phyloP scores from a whole-genome alignment of 2,888 invertebrate species.

The Penaeus monodon region DNA sequence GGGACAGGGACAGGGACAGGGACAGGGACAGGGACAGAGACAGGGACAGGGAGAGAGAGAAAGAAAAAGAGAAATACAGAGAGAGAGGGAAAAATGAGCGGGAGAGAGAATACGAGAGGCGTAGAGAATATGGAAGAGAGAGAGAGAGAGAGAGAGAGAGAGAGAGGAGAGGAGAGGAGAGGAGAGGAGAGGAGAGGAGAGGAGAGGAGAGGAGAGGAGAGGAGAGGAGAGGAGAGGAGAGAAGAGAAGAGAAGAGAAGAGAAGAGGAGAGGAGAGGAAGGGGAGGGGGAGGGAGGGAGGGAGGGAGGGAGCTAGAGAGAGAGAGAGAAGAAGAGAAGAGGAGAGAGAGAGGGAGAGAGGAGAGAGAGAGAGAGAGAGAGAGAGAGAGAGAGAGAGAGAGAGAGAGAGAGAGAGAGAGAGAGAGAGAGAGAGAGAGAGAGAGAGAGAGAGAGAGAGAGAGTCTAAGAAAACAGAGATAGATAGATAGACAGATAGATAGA shows the following conservation, averaged over 20 bases:
- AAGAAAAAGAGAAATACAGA: no score
- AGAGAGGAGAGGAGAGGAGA: no score
- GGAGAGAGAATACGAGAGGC: no score
- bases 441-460: no score
- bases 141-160: no score
- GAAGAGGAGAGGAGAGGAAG: background rate
- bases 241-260: background rate
- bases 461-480: no score
- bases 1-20: background rate
- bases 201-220: no score
- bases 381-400: conserved; percentile 18
- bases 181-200: no score
- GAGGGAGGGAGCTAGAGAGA: background rate
- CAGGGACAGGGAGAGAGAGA: no score
- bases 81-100: no score
- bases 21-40: background rate
- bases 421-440: conserved; percentile 15
- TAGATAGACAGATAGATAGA: no score
- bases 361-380: no score
- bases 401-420: conserved; percentile 30
- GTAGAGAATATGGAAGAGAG: background rate
- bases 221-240: background rate
- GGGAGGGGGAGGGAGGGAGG: background rate
- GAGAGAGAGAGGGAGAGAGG: background rate
- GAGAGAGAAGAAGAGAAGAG: background rate